These are phyloP conservation scores for Oligia fasciuncula DNA, from an alignment of 2,888 invertebrate genomes.

Conservation along the genomic window DNA sequence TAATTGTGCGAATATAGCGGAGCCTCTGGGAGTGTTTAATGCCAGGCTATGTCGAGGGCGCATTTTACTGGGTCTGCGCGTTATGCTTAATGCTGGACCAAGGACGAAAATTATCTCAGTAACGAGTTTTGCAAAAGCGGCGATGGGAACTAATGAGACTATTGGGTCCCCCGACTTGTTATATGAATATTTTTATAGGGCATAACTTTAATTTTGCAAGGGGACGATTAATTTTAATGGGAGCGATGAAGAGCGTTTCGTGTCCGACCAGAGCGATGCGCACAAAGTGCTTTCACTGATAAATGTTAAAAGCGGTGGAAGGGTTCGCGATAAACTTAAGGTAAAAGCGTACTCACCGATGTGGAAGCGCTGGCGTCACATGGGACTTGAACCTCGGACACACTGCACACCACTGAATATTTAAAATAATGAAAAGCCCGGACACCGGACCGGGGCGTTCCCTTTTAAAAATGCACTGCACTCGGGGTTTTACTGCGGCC, in stretches of 20 bases:
- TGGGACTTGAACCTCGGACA: slow-evolving; percentile 75
- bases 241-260: slow-evolving; percentile 70
- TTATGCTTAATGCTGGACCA: slow-evolving; percentile 85
- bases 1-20: slow-evolving; percentile 87
- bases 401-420: slow-evolving; percentile 88
- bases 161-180: slow-evolving; percentile 84
- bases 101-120: slow-evolving; percentile 87
- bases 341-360: slow-evolving; percentile 81
- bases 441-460: slow-evolving; percentile 83
- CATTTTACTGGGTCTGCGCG: slow-evolving; percentile 82
- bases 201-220: slow-evolving; percentile 86
- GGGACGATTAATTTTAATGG: slow-evolving; percentile 83
- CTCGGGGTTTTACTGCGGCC: slow-evolving; percentile 85
- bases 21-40: slow-evolving; percentile 88
- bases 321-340: slow-evolving; percentile 72
- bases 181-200: slow-evolving; percentile 85
- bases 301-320: slow-evolving; percentile 73
- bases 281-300: slow-evolving; percentile 72
- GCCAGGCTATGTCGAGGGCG: slow-evolving; percentile 83
- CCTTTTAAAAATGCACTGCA: slow-evolving; percentile 90
- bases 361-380: slow-evolving; percentile 71
- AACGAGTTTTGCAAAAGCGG: slow-evolving; percentile 87
- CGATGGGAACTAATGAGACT: slow-evolving; percentile 87
- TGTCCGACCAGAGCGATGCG: slow-evolving; percentile 51
- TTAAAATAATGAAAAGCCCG: slow-evolving; percentile 88